Percentiles rank a stretch among this genome's conserved stretches.
Evolutionary conservation across 2,888 invertebrate species (phyloP).

Genomic region (Mimas tiliae): DNA sequence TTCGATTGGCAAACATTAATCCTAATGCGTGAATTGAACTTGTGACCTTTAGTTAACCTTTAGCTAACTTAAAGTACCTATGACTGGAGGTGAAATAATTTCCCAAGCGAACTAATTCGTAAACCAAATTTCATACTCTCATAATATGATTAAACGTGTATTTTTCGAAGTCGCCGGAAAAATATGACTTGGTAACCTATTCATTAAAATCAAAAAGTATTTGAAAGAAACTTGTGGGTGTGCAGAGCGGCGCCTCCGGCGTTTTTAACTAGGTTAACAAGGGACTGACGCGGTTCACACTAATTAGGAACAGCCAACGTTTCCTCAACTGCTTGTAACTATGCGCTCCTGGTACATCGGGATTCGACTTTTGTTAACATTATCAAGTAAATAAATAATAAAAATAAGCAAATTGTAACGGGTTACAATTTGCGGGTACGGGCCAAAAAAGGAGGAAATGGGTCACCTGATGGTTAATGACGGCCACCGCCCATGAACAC

Average conservation of each 20-base stretch:
- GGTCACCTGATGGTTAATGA: too few relatives aligned
- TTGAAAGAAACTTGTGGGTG: constrained; percentile 45
- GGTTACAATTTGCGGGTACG: too few relatives aligned
- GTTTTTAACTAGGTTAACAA: constrained; percentile 64
- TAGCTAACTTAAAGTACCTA: not conserved
- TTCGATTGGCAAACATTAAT: not conserved
- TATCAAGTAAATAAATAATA: too few relatives aligned
- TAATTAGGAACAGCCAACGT: constrained; percentile 52
- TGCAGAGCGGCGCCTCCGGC: constrained; percentile 41
- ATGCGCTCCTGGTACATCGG: constrained; percentile 38
- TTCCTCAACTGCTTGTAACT: constrained; percentile 47
- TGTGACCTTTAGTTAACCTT: not conserved
- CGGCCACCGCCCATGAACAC: too few relatives aligned
- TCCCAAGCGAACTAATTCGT: not conserved
- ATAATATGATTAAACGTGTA: constrained; percentile 8
- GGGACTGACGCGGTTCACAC: constrained; percentile 48
- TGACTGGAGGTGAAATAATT: not conserved
- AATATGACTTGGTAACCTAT: constrained; percentile 38
- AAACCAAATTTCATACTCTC: constrained; percentile 3
- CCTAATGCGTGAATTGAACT: not conserved
- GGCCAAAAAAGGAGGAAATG: too few relatives aligned
- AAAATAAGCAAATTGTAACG: too few relatives aligned
- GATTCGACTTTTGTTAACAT: not conserved
- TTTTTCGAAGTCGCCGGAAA: constrained; percentile 27
- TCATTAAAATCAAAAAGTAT: constrained; percentile 53